Base-by-base conservation (phyloP, 92 coral and sea anemone species). In the Epizoanthus fatuus region DNA sequence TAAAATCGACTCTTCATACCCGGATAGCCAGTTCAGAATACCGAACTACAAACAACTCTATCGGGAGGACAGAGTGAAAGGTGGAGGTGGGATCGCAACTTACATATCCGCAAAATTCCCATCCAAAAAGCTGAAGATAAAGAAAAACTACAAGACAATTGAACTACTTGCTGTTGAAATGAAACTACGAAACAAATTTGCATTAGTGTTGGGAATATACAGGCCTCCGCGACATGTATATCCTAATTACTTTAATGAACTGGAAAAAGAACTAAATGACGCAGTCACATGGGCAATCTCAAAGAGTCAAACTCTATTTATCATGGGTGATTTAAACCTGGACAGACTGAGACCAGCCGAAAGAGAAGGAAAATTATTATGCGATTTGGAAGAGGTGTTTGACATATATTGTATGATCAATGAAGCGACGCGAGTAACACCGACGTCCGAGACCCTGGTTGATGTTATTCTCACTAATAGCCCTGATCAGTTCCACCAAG, bases 21-120 rank as follows among this genome's bases (percentile, higher is more conserved):
- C 32, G 32, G 32, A 29, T 29, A 29, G 32, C 32, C 32, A 29
- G 32, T 29, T 29, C 32, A 29, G 32, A 29, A 29, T 29, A 29
- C 32, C 32, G 7, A 83, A 88, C 67, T 81, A 81, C 56, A 54
- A 83, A 17, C 60, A 83, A 17, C 60, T 88, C n/a, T 73, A 69
- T 56, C 87, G 91, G 37, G 62, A 88, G 10, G 91, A 87, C 62
- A 88, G 91, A 54, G 81, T 38, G 39, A 88, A 88, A 75, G 83
- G 84, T 12, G 91, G 91, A 32, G 87, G 91, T 39, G 91, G 91
- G 8, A 29, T 29, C 35, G 35, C 35, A 29, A 29, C 35, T 29
- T 29, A 29, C 35, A 29, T 29, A 29, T 29, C 35, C 35, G 35
- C 35, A 29, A 29, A 29, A 29, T 29, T 29, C 35, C 35, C 35